Base-by-base conservation (phyloP, 2,888 invertebrate genomes). In the Aphrophora alni region DNA sequence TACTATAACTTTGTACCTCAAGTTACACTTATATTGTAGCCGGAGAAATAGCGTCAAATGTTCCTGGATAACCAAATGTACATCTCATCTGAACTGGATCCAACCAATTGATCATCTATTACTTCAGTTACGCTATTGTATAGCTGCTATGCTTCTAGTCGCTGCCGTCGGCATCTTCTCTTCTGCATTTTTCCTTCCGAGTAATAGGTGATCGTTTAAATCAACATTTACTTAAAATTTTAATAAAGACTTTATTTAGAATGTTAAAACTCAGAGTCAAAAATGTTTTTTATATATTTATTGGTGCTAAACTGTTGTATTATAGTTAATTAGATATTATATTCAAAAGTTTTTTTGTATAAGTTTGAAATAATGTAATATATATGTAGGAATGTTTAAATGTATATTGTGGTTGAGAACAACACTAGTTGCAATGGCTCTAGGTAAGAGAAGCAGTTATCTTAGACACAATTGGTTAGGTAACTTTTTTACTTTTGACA, bases 141-240 rank as follows among this genome's bases (percentile, higher is more conserved):
- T 84, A 24, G 84, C 84, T 24, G 81, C 80, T 17, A 33, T 84
- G 44, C 81, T 84, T 74, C 81, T 84, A 21, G 70, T 84, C n/a
- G 82, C 83, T n/a, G 84, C 84, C 5, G 72, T 84, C 17, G 83
- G 78, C 12, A 80, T 84, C 38, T 82, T 84, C 75, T 73, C 82
- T 59, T 83, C 83, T 12, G 82, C 83, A 78, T 82, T 85, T 81
- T 82, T 84, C 75, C 82, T 80, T 33, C 73, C 72, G 38, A 33
- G 33, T 51, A 75, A 59, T 21, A 59, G 59, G 10, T 59, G 59
- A 59, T 21, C 21, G 59, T 59, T 44, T 7, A n/a, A n/a, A n/a
- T n/a, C n/a, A n/a, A n/a, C n/a, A n/a, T n/a, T n/a, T n/a, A n/a
- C n/a, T n/a, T 3, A 3, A 59, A 12, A 21, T 59, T 59, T 59